A percentile compares a stretch with the other conserved stretches of the same genome.
Evolutionary conservation across 2,888 invertebrate species (phyloP).

Genomic region (Lasioglossum lativentre): DNA sequence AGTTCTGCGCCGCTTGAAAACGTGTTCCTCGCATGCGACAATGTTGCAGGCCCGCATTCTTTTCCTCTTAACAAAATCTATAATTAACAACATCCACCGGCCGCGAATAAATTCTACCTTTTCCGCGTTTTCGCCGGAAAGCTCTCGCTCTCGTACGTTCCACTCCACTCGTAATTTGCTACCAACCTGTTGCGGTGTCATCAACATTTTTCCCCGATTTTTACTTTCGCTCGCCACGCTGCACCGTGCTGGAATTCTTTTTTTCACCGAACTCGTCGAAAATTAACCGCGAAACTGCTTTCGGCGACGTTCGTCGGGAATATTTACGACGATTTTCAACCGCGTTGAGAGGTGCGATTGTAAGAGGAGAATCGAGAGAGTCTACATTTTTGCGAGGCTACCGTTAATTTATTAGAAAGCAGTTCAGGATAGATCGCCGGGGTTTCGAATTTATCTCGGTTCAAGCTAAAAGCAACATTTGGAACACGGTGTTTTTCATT

Average conservation of each 20-base stretch:
- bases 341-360: not conserved
- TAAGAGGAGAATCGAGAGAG: not conserved
- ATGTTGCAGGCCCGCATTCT: conserved; percentile 52
- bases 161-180: conserved; percentile 23
- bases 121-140: not conserved
- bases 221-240: not conserved
- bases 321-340: not conserved
- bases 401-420: conserved; percentile 14
- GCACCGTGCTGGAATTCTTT: not conserved
- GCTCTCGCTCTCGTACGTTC: not conserved
- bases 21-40: conserved; percentile 33
- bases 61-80: conserved; percentile 29
- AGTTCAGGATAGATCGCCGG: not conserved
- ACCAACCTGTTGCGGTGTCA: conserved; percentile 46
- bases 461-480: conserved; percentile 1
- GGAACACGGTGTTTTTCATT: conserved; percentile 9
- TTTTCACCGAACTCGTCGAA: not conserved
- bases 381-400: not conserved
- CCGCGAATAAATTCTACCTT: conserved; percentile 3
- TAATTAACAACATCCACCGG: conserved; percentile 18
- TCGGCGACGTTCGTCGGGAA: not conserved
- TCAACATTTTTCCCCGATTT: not conserved
- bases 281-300: not conserved
- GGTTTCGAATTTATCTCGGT: not conserved
- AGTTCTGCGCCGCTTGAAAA: not conserved